Base-by-base conservation (phyloP, 2,797 vertebrate species). In the Coregonus suidteri region DNA sequence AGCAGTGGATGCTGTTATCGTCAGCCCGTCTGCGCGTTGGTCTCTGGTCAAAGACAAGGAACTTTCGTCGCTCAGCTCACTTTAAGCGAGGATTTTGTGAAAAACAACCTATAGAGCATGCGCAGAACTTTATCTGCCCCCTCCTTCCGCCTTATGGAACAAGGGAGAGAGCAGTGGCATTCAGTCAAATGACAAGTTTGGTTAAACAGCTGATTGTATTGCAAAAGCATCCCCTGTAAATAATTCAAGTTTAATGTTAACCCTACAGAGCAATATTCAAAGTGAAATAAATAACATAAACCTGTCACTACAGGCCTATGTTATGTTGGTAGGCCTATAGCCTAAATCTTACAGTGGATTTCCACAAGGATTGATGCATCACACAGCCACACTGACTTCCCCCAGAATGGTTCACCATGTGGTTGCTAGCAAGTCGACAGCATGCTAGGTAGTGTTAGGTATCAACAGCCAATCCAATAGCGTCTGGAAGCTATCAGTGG, bases 101-200 rank as follows among this genome's bases (percentile, higher is more conserved):
- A 97, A 98, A 99, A 98, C 96, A 98, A 97, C 85, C 90, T 70
- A 77, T 11, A 34, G 95, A 93, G 96, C 97, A 97, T 93, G 97
- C 94, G 96, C 93, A 62, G 2, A 78, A 51, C 86, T 84, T 78
- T 15, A 77, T 76, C 80, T 65, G 37, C 89, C 93, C 93, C 89
- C 90, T 88, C 88, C 89, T 91, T 92, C 90, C 90, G 88, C 88
- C 76, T 91, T 82, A 81, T 91, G 90, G 87, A 89, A 88, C 86
- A 81, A 90, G 85, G 81, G 87, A 79, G 86, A 81, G 80, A 30
- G 77, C 80, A 77, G 78, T 87, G 89, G 89, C 89, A 30, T 51
- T 1, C 34, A 78, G 88, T 88, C 88, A 88, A 78, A 86, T 86
- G 85, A 88, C 81, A 92, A 92, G 86, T 90, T 89, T 82, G 85